phyloP scores from a whole-genome alignment of 2,888 invertebrate species.

The Sturmia bella region DNA sequence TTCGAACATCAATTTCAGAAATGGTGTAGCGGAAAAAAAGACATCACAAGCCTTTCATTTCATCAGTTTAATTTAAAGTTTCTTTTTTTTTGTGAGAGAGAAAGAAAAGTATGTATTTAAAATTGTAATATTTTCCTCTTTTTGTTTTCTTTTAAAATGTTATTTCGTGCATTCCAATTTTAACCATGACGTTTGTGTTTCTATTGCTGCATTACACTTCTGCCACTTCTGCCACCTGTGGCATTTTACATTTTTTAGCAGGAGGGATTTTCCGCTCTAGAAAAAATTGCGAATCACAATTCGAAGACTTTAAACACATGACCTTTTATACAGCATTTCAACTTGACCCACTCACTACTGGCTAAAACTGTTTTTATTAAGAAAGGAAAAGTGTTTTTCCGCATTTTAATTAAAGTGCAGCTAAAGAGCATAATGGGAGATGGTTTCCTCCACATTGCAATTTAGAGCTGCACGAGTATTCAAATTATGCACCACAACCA shows the following conservation, averaged over 20 bases:
- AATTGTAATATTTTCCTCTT: background rate
- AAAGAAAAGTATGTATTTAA: constrained; percentile 2
- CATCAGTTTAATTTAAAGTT: constrained; percentile 8
- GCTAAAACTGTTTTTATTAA: background rate
- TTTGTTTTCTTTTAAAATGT: background rate
- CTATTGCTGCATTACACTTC: too few relatives aligned
- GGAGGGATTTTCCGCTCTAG: too few relatives aligned
- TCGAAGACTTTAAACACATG: constrained; percentile 15
- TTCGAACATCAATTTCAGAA: background rate
- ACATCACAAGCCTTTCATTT: background rate
- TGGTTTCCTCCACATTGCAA: background rate
- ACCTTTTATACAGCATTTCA: constrained; percentile 45
- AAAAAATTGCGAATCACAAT: too few relatives aligned
- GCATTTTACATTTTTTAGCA: too few relatives aligned
- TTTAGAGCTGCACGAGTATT: too few relatives aligned
- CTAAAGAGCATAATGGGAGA: too few relatives aligned
- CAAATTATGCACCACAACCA: background rate
- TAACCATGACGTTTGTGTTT: too few relatives aligned
- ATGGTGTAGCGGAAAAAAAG: constrained; percentile 14
- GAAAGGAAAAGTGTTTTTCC: constrained; percentile 49
- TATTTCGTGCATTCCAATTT: background rate
- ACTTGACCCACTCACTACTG: background rate
- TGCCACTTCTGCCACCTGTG: too few relatives aligned
- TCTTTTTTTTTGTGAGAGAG: background rate
- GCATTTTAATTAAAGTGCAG: too few relatives aligned